Base-by-base conservation (phyloP, 1,140 invertebrate genomes). In the Calephelis virginiensis region DNA sequence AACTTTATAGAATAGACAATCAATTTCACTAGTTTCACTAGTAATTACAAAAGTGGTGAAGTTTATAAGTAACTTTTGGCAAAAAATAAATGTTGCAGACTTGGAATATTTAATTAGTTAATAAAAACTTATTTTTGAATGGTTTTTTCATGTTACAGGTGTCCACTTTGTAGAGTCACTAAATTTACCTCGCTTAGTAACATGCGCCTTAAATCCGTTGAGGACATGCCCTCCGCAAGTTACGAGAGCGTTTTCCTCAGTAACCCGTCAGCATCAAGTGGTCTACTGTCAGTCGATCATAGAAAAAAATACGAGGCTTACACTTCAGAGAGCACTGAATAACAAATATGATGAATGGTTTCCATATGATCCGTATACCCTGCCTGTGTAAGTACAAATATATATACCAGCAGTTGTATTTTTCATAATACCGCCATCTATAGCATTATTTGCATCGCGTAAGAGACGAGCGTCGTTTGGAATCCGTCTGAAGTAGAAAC, bases 211-310 rank as follows among this genome's bases (percentile, higher is more conserved):
- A 68, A 99, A 99, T 92, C 98, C 98, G 2, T 89, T 99, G 12
- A 93, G 94, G 62, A 93, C 95, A 1, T 98, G 97, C 84, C 92
- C 95, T 59, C 93, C 94, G 0, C 92, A 94, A 13, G 94, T 99
- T 17, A 94, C 95, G 0, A 94, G 95, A 74, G 95, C 95, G 28
- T 99, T 99, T 91, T 96, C 97, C 2, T 94, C 95, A 0, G 93
- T 98, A 6, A 95, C 96, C 1, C 93, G 96, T 73, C 94, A 94
- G n/a, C 96, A 98, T 85, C 97, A 98, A 82, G 91, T 99, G 56
- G 97, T 96, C 6, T 98, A 98, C 89, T 99, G 97, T 89, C 96
- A 97, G 84, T 94, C 97, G 0, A 93, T 98, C 56, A 96, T 99
- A 47, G 97, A 98, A 78, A 94, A 95, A 69, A 99, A 99, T 90